Percentiles rank a stretch among this genome's conserved stretches.
These are phyloP conservation scores for Sthenelais limicola DNA, from an alignment of 2,888 invertebrate species.

Conservation along the genomic window DNA sequence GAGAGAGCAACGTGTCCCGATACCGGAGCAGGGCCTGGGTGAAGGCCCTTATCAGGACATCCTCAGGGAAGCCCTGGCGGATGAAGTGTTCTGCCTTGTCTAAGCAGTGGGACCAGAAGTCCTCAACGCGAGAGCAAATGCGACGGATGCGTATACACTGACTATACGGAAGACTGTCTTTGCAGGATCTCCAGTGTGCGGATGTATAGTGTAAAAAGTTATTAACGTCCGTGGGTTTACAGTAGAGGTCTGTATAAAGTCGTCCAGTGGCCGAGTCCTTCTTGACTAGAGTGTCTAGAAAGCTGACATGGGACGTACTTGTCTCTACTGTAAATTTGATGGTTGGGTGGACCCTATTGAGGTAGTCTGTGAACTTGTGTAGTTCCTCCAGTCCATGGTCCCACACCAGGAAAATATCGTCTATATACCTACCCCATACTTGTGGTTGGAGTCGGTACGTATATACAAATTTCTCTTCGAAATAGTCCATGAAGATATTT, in stretches of 20 bases:
- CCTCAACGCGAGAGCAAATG: background rate
- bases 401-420: slow-evolving; percentile 23
- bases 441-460: background rate
- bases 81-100: too few species aligned
- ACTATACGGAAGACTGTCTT: background rate
- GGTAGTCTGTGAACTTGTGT: background rate
- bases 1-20: too few species aligned
- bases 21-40: too few species aligned
- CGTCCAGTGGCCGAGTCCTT: background rate
- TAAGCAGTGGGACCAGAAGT: too few species aligned
- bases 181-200: background rate
- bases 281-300: slow-evolving; percentile 16
- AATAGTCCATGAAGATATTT: background rate
- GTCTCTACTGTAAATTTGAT: background rate
- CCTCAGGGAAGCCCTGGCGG: too few species aligned
- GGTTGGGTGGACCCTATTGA: background rate
- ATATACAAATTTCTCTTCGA: background rate
- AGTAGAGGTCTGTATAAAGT: slow-evolving; percentile 16
- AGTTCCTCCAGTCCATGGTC: background rate
- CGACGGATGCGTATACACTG: background rate
- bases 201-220: background rate
- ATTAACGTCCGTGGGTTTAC: slow-evolving; percentile 2
- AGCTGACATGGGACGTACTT: background rate
- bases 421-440: slow-evolving; percentile 5
- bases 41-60: too few species aligned